Evolutionary conservation across 1,140 invertebrate species (phyloP), one percentile per base, ranked within the genome.

Genomic region (Tribolium castaneum): DNA sequence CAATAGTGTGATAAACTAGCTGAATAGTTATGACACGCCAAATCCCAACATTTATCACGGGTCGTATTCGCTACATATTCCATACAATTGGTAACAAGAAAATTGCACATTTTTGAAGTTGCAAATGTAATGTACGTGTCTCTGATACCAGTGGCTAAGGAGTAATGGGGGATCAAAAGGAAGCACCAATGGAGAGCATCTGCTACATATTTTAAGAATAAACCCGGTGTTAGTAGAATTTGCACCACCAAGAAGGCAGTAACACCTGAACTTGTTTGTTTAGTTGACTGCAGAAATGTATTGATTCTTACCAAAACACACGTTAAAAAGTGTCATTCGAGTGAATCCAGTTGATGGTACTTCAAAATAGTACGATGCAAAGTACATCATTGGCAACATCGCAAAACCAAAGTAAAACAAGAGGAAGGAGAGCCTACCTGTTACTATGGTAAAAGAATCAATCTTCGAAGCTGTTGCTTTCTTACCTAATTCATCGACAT

Each of bases 341-440:
- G 92, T 93, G 87, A 91, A 96, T 22, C 94, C 94, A 74, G 90
- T 93, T 75, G 91, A 92, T 73, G 91, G 93, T 25, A 91, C 88
- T 6, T 84, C 87, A 80, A 93, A 94, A 2, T 90, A 72, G 76
- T 90, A 90, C 12, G 91, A 91, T 56, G 89, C 86, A 1, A 92
- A 84, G 80, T 94, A 94, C 87, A 91, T 91, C 49, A 91, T 76
- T 22, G 89, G 89, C 13, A 90, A 80, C 80, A 88, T 86, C 1
- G 85, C 83, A 81, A 86, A 88, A 9, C 86, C 87, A 62, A 91
- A 90, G 5, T 82, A 80, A 6, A 86, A 71, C 1, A 87, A 77
- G 25, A 86, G 71, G 3, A 84, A 34, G 25, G 86, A 80, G 12
- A 85, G 75, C 54, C 80, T 75, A 16, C 81, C 86, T 87, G 76